These are phyloP conservation scores for Ceratosolen solmsi DNA, from an alignment of 1,140 invertebrate species.

Conservation along the genomic window DNA sequence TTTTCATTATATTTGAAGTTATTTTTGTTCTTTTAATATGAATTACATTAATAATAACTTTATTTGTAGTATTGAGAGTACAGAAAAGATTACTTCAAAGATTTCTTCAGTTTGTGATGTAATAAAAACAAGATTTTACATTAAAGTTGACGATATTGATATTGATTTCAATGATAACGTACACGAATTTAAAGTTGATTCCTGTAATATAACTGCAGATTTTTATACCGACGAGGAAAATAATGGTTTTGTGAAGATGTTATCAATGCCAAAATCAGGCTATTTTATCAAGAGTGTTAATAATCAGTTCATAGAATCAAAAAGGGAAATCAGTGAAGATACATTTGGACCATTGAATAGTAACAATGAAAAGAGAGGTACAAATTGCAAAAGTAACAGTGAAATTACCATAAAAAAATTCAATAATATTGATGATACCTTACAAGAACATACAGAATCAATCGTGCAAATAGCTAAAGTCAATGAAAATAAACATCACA, in stretches of 20 bases:
- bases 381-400: no score
- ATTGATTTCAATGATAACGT: slow-evolving; percentile 37
- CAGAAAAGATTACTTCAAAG: slow-evolving; percentile 23
- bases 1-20: background rate
- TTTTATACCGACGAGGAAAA: slow-evolving; percentile 42
- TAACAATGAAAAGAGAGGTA: no score
- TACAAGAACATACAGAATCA: no score
- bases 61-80: slow-evolving; percentile 28
- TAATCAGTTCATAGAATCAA: slow-evolving; percentile 39
- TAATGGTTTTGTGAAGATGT: background rate
- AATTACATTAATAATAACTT: background rate
- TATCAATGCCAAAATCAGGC: background rate
- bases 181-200: slow-evolving; percentile 32
- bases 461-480: no score
- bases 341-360: background rate
- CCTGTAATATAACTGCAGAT: slow-evolving; percentile 44
- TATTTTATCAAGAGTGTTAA: slow-evolving; percentile 25
- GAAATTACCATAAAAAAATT: no score
- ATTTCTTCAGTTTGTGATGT: background rate
- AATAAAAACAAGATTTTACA: slow-evolving; percentile 29
- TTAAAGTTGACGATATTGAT: slow-evolving; percentile 33
- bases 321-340: slow-evolving; percentile 51
- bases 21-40: background rate
- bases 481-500: no score
- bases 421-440: no score